phyloP scores from a whole-genome alignment of 2,888 invertebrate species.

The Bombylius major region DNA sequence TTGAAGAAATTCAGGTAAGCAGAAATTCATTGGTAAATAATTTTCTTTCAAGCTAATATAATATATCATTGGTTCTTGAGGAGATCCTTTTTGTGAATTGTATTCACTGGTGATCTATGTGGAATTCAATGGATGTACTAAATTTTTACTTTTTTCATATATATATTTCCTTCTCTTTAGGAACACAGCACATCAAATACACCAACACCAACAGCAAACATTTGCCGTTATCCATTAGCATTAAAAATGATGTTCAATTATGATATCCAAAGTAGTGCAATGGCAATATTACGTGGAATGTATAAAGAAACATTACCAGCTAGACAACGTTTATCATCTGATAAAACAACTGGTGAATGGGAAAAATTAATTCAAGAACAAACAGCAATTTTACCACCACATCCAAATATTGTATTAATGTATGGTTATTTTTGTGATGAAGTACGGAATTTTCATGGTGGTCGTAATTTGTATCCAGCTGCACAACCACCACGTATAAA shows the following conservation, averaged over 20 bases:
- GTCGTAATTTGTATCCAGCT: conserved; percentile 54
- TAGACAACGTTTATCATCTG: conserved; percentile 38
- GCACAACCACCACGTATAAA: conserved; percentile 65
- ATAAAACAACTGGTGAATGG: conserved; percentile 40
- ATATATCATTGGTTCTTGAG: no score
- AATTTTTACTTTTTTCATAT: no score
- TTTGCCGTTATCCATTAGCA: conserved; percentile 50
- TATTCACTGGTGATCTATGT: no score
- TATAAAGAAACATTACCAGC: conserved; percentile 71
- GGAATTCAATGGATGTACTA: no score
- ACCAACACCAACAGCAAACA: conserved; percentile 12
- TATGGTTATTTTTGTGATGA: conserved; percentile 68
- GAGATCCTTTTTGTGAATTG: no score
- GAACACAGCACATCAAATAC: conserved; percentile 3
- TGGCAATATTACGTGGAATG: conserved; percentile 65
- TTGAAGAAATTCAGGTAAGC: background rate
- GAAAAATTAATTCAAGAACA: conserved; percentile 43
- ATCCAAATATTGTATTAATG: conserved; percentile 76
- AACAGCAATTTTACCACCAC: conserved; percentile 50
- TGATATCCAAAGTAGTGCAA: conserved; percentile 68
- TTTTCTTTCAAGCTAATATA: no score
- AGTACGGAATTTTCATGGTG: conserved; percentile 53
- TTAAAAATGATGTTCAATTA: conserved; percentile 90
- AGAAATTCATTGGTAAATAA: background rate
- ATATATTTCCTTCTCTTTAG: no score